Evolutionary conservation across 2,113 vertebrate genomes (phyloP).

Genomic region (Ariopsis seemanni): DNA sequence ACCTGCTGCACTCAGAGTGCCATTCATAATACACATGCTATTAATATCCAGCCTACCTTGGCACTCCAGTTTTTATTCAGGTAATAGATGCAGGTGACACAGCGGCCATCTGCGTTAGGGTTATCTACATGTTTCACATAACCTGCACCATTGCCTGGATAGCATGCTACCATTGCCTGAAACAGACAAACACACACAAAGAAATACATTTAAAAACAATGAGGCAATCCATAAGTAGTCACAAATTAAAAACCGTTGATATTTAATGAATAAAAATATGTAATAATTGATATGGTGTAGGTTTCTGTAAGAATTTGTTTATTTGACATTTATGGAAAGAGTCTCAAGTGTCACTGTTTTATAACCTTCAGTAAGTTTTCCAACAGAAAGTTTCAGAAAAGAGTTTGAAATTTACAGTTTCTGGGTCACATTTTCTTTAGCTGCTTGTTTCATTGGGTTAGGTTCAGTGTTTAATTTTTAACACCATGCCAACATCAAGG

Average conservation of each 20-base stretch:
- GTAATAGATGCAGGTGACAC: constrained; percentile 91
- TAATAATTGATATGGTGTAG: background rate
- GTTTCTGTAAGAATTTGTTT: background rate
- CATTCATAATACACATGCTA: background rate
- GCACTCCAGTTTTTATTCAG: constrained; percentile 90
- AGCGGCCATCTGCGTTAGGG: constrained; percentile 84
- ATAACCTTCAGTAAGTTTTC: background rate
- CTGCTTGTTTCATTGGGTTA: background rate
- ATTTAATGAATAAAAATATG: background rate
- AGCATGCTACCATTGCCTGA: constrained; percentile 89
- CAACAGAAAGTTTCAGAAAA: background rate
- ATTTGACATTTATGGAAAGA: background rate
- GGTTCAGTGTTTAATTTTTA: background rate
- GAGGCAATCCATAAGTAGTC: background rate
- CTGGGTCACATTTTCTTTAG: background rate
- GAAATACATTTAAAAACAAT: no score
- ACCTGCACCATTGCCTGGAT: constrained; percentile 86
- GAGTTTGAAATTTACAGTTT: background rate
- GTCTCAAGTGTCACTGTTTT: background rate
- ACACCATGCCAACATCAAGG: background rate
- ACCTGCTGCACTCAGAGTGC: background rate
- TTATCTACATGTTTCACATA: constrained; percentile 91
- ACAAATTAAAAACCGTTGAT: background rate
- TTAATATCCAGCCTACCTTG: constrained; percentile 71
- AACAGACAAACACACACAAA: constrained; percentile 42